A percentile compares a stretch with the other conserved stretches of the same genome.
phyloP scores from a whole-genome alignment of 2,113 vertebrate genomes.

The Antechinus stuartii region DNA sequence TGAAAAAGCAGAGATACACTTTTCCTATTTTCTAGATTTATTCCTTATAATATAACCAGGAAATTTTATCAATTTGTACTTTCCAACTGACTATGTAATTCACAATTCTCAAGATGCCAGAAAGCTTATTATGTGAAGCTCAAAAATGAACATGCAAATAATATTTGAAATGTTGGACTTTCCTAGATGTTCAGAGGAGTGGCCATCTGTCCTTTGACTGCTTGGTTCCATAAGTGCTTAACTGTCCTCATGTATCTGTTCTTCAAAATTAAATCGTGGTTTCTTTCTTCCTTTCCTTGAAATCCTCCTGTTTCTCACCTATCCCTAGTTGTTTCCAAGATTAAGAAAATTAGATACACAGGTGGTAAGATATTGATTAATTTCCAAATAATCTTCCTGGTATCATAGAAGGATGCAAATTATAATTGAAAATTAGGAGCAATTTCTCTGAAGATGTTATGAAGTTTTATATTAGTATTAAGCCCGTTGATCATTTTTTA shows the following conservation, averaged over 20 bases:
- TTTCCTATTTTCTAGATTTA: conserved; percentile 28
- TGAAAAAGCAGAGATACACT: not conserved
- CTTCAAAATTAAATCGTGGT: not conserved
- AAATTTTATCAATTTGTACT: not conserved
- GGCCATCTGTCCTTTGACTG: not conserved
- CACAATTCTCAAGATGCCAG: not conserved
- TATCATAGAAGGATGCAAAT: not conserved
- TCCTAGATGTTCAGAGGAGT: not conserved
- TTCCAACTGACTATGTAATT: not conserved
- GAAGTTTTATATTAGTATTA: not conserved
- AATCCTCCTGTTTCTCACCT: not conserved
- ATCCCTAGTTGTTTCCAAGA: not conserved
- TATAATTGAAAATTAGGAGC: not conserved
- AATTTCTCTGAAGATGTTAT: not conserved
- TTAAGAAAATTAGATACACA: not conserved
- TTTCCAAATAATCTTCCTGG: not conserved
- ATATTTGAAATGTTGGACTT: not conserved
- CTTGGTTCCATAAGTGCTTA: not conserved
- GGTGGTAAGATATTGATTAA: not conserved
- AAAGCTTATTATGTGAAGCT: fast-evolving
- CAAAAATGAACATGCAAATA: not conserved
- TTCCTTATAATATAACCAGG: not conserved
- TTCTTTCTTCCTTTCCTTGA: not conserved
- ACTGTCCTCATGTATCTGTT: not conserved
- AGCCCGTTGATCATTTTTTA: not conserved